Evolutionary conservation across 2,113 vertebrate species (phyloP), one percentile per base, ranked within the genome.

Genomic region (Podarcis cretensis): DNA sequence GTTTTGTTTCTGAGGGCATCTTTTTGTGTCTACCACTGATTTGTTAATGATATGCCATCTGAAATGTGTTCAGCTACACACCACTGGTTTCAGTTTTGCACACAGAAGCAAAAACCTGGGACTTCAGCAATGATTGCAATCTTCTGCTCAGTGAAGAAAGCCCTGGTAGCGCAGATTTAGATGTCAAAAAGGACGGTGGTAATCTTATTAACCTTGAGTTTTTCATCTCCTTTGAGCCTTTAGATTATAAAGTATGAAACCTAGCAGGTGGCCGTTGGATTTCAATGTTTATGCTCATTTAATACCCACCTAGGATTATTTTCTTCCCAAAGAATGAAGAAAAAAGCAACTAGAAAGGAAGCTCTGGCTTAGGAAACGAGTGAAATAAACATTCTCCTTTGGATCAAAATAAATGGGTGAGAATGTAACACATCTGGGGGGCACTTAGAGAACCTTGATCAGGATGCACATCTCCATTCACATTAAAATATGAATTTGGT

Each of bases 131-230:
- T 90, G 89, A 92, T 89, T 92, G 90, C 89, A 89, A 91, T 91
- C 86, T 94, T 93, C 93, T 93, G 93, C 96, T 96, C 95, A 81
- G 91, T 90, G 86, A 95, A 92, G 92, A 95, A 93, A 86, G 65
- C 90, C 87, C 65, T 57, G 81, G 92, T 91, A 92, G 92, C 92
- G 88, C 89, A 87, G 92, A 95, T 94, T 96, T 95, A 94, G 93
- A 84, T 93, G 93, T 48, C 93, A 87, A 43, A 91, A 93, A 89
- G 74, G 82, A 80, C 13, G 77, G 89, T 13, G 82, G 90, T 96
- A 94, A 94, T 95, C 94, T 95, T 89, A 95, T 95, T 96, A 95
- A 94, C 89, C 90, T 87, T 91, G 88, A 84, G 35, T 84, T 95
- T 94, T 90, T 89, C 81, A 85, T 92, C 87, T 91, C 93, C 93